phyloP scores from a whole-genome alignment of 1,140 invertebrate species.

The Rhysida immarginata region DNA sequence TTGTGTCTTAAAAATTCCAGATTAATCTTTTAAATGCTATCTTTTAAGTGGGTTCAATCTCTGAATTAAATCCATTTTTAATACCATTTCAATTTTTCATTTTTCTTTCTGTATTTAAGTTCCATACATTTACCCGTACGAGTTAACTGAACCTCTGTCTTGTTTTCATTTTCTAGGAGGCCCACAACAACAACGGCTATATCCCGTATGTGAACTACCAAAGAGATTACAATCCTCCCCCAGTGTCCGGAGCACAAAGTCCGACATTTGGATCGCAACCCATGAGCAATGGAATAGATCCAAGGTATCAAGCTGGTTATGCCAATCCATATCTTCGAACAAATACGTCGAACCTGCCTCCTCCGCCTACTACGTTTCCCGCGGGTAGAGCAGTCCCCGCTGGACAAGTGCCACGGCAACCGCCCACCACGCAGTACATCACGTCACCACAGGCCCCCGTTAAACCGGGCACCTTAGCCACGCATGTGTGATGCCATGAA shows the following conservation, averaged over 20 bases:
- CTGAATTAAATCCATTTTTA: not conserved
- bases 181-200: slow-evolving; percentile 72
- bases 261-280: slow-evolving; percentile 12
- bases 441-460: slow-evolving; percentile 32
- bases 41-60: no score
- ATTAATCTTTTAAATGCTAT: no score
- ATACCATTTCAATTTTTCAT: no score
- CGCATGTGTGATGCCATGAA: slow-evolving; percentile 34
- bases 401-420: slow-evolving; percentile 31
- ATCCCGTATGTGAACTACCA: slow-evolving; percentile 74
- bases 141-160: no score
- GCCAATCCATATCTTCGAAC: slow-evolving; percentile 70
- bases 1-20: no score
- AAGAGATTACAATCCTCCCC: slow-evolving; percentile 65
- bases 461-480: slow-evolving; percentile 40
- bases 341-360: slow-evolving; percentile 33
- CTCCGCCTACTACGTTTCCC: slow-evolving; percentile 43
- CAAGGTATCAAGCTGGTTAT: slow-evolving; percentile 70
- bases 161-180: slow-evolving; percentile 37
- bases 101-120: no score
- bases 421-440: slow-evolving; percentile 33
- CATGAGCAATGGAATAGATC: slow-evolving; percentile 47
- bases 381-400: slow-evolving; percentile 50
- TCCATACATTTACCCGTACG: no score
- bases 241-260: slow-evolving; percentile 31